phyloP scores from a whole-genome alignment of 2,113 vertebrate species.

The Atherinomorus stipes region DNA sequence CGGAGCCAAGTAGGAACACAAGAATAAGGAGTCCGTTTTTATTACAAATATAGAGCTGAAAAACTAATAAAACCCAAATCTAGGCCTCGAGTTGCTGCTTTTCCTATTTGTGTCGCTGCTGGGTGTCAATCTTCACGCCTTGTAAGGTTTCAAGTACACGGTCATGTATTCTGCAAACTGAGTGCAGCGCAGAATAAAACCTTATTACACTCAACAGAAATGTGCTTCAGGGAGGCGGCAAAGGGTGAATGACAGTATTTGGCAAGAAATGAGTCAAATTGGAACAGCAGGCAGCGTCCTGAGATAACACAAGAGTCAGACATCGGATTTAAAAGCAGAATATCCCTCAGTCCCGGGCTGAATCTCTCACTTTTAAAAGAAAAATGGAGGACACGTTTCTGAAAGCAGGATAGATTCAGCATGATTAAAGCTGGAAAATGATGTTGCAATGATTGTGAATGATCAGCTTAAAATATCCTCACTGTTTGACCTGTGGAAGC shows the following conservation, averaged over 20 bases:
- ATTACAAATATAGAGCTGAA: slow-evolving; percentile 16
- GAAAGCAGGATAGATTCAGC: neutral
- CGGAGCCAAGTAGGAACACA: neutral
- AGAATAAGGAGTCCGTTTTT: slow-evolving; percentile 15
- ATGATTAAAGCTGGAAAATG: neutral
- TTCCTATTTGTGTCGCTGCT: slow-evolving; percentile 35
- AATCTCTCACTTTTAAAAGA: neutral
- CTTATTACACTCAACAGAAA: slow-evolving; percentile 20
- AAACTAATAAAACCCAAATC: neutral
- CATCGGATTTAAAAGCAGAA: slow-evolving; percentile 6
- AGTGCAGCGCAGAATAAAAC: slow-evolving; percentile 15
- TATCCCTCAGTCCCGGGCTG: slow-evolving; percentile 1
- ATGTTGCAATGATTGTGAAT: neutral
- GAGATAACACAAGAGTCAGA: slow-evolving; percentile 30
- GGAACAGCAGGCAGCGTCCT: slow-evolving; percentile 11
- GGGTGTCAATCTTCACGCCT: slow-evolving; percentile 30
- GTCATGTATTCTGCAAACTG: slow-evolving; percentile 18
- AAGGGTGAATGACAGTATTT: neutral
- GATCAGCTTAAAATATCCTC: slow-evolving; percentile 25
- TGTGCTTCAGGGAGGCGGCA: slow-evolving; percentile 31
- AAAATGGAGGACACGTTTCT: neutral
- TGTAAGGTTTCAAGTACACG: slow-evolving; percentile 44
- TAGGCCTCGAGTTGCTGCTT: slow-evolving; percentile 9
- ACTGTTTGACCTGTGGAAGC: slow-evolving; percentile 18
- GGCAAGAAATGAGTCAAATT: slow-evolving; percentile 14